phyloP scores from a whole-genome alignment of 2,888 invertebrate genomes.

The Zonitis immaculata region DNA sequence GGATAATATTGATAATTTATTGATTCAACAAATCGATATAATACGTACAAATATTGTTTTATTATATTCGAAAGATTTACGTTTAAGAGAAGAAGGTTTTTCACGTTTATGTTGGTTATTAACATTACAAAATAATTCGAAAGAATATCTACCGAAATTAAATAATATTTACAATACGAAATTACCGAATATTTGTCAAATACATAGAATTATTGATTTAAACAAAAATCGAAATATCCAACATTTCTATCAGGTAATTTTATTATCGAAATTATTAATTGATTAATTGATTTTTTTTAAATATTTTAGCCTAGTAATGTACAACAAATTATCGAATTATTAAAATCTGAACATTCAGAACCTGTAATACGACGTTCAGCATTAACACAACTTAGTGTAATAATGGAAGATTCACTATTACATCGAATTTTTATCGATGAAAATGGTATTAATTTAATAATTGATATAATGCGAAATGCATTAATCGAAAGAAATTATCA shows the following conservation, averaged over 20 bases:
- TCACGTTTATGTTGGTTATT: conserved; percentile 53
- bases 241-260: conserved; percentile 47
- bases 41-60: conserved; percentile 49
- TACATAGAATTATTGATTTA: conserved; percentile 43
- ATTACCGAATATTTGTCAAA: conserved; percentile 47
- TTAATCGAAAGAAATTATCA: conserved; percentile 48
- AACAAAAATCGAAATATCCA: conserved; percentile 37
- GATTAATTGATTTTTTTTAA: not conserved
- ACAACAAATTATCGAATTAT: conserved; percentile 47
- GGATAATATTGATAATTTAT: conserved; percentile 58
- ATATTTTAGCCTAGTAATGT: conserved; percentile 50
- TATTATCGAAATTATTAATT: not conserved
- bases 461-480: conserved; percentile 50
- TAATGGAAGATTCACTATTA: conserved; percentile 59
- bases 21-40: conserved; percentile 55
- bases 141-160: conserved; percentile 49
- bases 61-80: conserved; percentile 46
- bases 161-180: conserved; percentile 50
- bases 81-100: conserved; percentile 51
- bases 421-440: conserved; percentile 58
- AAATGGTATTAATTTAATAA: conserved; percentile 53
- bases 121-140: conserved; percentile 47
- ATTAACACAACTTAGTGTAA: conserved; percentile 62
- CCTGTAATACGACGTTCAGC: conserved; percentile 65
- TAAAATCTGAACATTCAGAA: conserved; percentile 50